phyloP scores from a whole-genome alignment of 2,797 vertebrate genomes.

The Lepilemur septentrionalis region DNA sequence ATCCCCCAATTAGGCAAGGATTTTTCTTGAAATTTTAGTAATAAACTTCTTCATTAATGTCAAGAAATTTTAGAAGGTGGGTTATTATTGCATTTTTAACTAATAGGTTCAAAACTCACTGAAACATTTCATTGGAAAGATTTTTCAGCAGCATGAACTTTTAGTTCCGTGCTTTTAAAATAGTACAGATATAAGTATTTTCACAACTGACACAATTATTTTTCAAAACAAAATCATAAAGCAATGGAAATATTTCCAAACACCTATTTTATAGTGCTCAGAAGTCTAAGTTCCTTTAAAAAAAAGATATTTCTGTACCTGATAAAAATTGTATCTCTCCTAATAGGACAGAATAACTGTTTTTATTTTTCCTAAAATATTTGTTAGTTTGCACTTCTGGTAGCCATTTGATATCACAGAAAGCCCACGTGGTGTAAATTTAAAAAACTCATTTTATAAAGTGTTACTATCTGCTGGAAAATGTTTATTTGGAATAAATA shows the following conservation, averaged over 20 bases:
- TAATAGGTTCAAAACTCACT: not conserved
- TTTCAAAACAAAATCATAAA: not conserved
- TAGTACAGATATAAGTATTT: not conserved
- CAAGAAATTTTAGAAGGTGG: not conserved
- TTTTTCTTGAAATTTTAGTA: not conserved
- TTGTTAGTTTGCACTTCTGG: not conserved
- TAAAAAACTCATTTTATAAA: not conserved
- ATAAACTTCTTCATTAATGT: not conserved
- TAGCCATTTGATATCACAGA: not conserved
- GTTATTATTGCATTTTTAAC: not conserved
- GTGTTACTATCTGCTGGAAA: not conserved
- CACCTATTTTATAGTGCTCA: not conserved
- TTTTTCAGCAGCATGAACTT: not conserved
- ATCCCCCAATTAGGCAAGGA: not conserved
- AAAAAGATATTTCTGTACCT: not conserved
- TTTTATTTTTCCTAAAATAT: not conserved
- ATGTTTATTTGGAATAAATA: not conserved
- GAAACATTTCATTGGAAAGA: not conserved
- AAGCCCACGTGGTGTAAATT: not conserved
- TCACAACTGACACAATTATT: not conserved
- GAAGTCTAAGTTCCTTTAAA: not conserved
- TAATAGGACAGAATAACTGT: not conserved
- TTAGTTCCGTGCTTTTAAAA: not conserved
- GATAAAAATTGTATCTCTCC: not conserved
- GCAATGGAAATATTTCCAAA: not conserved